Conservation (phyloP, 2,888 invertebrate genomes). For the Drosophila setosimentum region DNA sequence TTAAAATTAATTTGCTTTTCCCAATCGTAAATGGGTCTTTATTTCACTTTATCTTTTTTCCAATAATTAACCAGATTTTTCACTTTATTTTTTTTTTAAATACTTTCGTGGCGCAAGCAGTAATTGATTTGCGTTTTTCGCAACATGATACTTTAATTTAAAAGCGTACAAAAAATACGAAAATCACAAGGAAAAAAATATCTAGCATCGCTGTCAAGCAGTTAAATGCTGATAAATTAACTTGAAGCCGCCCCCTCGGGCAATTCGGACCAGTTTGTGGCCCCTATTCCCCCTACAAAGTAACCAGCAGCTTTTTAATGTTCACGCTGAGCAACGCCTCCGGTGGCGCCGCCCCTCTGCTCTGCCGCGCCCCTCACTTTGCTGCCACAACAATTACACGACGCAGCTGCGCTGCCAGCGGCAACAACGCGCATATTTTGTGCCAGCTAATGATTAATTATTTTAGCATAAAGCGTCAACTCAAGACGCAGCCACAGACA, state of each 20-base stretch:
- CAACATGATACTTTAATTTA: slow-evolving; percentile 44
- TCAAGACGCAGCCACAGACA: slow-evolving; percentile 64
- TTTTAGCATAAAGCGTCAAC: slow-evolving; percentile 81
- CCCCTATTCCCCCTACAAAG: slow-evolving; percentile 29
- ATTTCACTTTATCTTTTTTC: not conserved
- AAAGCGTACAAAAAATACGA: slow-evolving; percentile 11
- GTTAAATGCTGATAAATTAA: slow-evolving; percentile 81
- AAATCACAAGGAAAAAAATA: slow-evolving; percentile 13
- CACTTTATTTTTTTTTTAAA: not conserved
- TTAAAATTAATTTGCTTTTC: not conserved
- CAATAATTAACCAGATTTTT: not conserved
- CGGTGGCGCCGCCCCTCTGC: not conserved
- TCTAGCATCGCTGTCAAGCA: slow-evolving; percentile 66
- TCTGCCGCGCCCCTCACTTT: not conserved
- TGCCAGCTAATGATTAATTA: slow-evolving; percentile 79
- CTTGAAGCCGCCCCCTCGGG: slow-evolving; percentile 54
- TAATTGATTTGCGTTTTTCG: slow-evolving; percentile 19
- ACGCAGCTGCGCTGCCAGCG: slow-evolving; percentile 62
- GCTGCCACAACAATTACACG: slow-evolving; percentile 74
- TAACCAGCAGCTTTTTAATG: slow-evolving; percentile 60
- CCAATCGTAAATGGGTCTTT: not conserved
- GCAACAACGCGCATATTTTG: slow-evolving; percentile 71
- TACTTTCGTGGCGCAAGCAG: not conserved
- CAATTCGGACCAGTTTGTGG: slow-evolving; percentile 7
- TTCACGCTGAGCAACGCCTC: slow-evolving; percentile 39